These are phyloP conservation scores for Dione juno DNA, from an alignment of 2,888 invertebrate genomes.

Conservation along the genomic window DNA sequence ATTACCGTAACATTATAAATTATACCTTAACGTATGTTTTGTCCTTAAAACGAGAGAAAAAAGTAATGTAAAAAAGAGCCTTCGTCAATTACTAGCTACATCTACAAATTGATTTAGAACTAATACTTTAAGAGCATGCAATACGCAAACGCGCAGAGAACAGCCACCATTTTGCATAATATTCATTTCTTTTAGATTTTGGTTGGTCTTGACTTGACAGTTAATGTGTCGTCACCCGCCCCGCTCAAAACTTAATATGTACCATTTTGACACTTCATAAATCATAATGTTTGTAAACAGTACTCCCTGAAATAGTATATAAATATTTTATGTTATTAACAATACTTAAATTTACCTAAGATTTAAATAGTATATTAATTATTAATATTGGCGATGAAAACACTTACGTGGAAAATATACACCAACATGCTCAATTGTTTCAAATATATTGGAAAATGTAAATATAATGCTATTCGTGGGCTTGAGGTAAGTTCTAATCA, in stretches of 20 bases:
- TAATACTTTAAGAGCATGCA: too few species aligned
- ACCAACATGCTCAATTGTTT: neutral
- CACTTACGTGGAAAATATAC: constrained; percentile 1
- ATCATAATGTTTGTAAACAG: constrained; percentile 3
- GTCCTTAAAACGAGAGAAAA: too few species aligned
- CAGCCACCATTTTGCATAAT: too few species aligned
- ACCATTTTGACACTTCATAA: neutral
- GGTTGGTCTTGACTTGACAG: too few species aligned
- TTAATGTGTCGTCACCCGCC: too few species aligned
- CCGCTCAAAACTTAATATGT: neutral
- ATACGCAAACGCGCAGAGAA: too few species aligned
- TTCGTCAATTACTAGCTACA: too few species aligned
- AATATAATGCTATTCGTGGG: neutral
- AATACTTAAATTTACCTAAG: neutral
- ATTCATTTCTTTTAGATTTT: too few species aligned
- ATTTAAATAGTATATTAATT: neutral
- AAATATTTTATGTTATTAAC: neutral
- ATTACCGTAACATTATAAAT: too few species aligned
- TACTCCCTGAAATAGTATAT: neutral
- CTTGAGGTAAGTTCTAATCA: neutral
- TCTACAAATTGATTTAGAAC: too few species aligned
- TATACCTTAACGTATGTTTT: too few species aligned
- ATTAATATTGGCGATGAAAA: constrained; percentile 2
- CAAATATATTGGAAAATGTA: constrained; percentile 1
- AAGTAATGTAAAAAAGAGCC: too few species aligned